These are phyloP conservation scores for Colletes latitarsis DNA, from an alignment of 1,140 invertebrate species.

Conservation along the genomic window DNA sequence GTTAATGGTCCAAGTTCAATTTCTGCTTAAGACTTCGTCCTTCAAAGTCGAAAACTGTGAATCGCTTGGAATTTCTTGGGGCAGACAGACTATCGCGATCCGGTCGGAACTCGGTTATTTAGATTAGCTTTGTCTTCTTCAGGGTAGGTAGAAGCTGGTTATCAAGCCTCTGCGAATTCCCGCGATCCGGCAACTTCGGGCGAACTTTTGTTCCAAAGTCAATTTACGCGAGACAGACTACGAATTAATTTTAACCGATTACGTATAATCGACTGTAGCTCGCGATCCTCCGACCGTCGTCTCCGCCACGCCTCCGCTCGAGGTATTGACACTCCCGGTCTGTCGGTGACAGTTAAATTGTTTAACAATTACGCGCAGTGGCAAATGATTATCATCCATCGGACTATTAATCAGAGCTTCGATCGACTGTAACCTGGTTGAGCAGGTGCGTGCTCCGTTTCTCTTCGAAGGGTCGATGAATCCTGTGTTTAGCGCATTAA, in stretches of 20 bases:
- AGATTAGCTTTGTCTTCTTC: not conserved
- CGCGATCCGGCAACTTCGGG: not conserved
- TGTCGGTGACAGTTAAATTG: conserved; percentile 17
- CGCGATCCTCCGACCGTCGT: not conserved
- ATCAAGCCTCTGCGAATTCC: not conserved
- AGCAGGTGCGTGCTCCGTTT: too few species aligned
- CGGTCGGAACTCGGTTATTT: not conserved
- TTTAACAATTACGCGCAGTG: conserved; percentile 21
- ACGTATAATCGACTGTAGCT: conserved; percentile 19
- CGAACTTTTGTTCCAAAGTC: conserved; percentile 1
- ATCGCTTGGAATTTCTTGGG: not conserved
- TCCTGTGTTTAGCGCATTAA: too few species aligned
- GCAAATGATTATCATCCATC: not conserved
- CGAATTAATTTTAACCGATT: conserved; percentile 15
- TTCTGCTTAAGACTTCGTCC: not conserved
- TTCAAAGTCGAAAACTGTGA: not conserved
- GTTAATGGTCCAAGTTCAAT: not conserved
- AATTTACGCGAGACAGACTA: conserved; percentile 10
- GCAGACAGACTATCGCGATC: not conserved
- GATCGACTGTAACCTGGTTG: not conserved
- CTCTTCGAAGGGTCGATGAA: too few species aligned
- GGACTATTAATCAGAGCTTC: not conserved
- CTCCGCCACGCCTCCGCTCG: not conserved
- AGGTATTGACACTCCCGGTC: not conserved
- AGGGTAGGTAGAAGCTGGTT: not conserved